Evolutionary conservation across 64 coral and sea anemone genomes (phyloP).

Genomic region (Trachythela sp.): DNA sequence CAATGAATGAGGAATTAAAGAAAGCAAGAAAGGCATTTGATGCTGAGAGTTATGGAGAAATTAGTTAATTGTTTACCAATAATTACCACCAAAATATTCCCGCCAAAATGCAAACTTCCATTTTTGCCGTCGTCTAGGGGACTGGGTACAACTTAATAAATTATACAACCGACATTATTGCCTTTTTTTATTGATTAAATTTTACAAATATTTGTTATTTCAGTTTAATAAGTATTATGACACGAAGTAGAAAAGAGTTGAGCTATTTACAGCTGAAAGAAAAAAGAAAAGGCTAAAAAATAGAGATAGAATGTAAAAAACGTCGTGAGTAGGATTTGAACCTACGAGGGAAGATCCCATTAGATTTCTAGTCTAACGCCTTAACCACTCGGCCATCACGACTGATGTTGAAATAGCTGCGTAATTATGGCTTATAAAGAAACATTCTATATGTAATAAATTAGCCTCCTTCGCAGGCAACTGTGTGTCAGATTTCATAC

Average conservation of each 20-base stretch:
- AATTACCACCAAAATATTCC: too few relatives aligned
- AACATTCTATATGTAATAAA: too few relatives aligned
- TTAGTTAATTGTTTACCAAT: slow-evolving; percentile 16
- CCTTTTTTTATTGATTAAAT: background rate
- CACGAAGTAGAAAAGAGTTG: background rate
- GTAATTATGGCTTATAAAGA: background rate
- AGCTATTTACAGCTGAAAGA: background rate
- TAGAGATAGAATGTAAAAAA: background rate
- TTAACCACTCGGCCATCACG: slow-evolving; percentile 33
- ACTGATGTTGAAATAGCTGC: background rate
- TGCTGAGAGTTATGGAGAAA: slow-evolving; percentile 98
- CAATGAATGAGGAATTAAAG: slow-evolving; percentile 99
- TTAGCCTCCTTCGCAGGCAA: too few relatives aligned
- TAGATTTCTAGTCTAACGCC: slow-evolving; percentile 28
- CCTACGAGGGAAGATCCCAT: slow-evolving; percentile 26
- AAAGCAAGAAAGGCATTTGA: slow-evolving; percentile 99
- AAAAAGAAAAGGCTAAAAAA: background rate
- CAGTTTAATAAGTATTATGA: background rate
- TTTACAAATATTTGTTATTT: background rate
- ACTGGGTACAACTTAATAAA: too few relatives aligned
- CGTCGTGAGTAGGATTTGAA: slow-evolving; percentile 29
- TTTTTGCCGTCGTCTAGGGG: too few relatives aligned
- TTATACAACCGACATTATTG: too few relatives aligned
- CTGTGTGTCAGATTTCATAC: too few relatives aligned
- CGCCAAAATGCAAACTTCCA: too few relatives aligned